phyloP scores from a whole-genome alignment of 2,113 vertebrate genomes.

The Nibea coibor region DNA sequence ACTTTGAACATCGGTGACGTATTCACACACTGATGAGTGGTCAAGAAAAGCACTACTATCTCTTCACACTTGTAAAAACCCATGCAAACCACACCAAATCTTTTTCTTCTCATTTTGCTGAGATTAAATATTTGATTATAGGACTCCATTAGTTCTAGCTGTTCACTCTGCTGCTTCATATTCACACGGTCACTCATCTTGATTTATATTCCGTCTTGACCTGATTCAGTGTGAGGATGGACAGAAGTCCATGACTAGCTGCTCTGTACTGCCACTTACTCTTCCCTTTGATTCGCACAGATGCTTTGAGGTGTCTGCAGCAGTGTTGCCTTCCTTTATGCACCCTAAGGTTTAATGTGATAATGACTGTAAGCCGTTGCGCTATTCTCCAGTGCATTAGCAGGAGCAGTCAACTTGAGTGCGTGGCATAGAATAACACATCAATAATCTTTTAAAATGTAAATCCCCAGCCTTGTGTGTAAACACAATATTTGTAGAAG shows the following conservation, averaged over 20 bases:
- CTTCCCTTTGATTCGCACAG: background rate
- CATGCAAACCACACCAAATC: background rate
- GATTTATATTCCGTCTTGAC: slow-evolving; percentile 30
- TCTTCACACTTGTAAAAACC: background rate
- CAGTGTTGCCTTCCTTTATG: background rate
- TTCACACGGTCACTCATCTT: slow-evolving; percentile 6
- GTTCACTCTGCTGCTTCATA: slow-evolving; percentile 7
- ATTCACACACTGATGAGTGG: background rate
- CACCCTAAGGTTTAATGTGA: background rate
- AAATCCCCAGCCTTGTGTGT: slow-evolving; percentile 12
- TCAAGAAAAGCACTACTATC: background rate
- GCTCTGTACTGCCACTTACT: background rate
- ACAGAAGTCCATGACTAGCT: background rate
- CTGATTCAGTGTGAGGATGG: slow-evolving; percentile 10
- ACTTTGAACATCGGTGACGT: background rate
- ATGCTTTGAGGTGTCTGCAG: slow-evolving; percentile 10
- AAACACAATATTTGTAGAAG: background rate
- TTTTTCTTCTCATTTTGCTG: slow-evolving; percentile 12
- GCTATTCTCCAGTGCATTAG: background rate
- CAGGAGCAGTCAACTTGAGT: background rate
- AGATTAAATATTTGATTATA: slow-evolving; percentile 23
- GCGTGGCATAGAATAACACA: slow-evolving; percentile 7
- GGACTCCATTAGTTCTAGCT: slow-evolving; percentile 34
- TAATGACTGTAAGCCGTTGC: background rate
- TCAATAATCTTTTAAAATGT: slow-evolving; percentile 34